Percentiles rank a stretch among this genome's conserved stretches.
Evolutionary conservation across 2,113 vertebrate species (phyloP).

Genomic region (Odobenus rosmarus): DNA sequence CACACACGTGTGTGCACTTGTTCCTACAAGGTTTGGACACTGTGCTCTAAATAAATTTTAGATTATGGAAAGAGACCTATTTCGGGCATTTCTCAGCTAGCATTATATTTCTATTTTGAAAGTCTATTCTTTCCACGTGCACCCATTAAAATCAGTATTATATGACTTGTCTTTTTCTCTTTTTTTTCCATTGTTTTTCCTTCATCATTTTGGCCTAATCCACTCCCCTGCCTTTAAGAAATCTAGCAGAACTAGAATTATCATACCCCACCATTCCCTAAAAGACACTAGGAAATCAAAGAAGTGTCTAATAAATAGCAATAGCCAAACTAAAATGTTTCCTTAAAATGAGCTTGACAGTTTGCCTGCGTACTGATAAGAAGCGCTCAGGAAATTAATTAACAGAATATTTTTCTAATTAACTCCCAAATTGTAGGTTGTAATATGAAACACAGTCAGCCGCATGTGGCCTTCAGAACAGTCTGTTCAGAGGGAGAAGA

Average conservation of each 20-base stretch:
- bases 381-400: conserved; percentile 70
- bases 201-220: not conserved
- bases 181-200: not conserved
- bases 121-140: not conserved
- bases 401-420: conserved; percentile 64
- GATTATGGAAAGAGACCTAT: not conserved
- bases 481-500: not conserved
- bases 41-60: not conserved
- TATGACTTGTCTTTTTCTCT: not conserved
- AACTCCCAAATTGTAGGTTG: conserved; percentile 40
- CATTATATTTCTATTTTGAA: not conserved
- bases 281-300: conserved; percentile 59
- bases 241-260: not conserved
- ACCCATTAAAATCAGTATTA: not conserved
- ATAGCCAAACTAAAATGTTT: conserved; percentile 25
- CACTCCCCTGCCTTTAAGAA: conserved; percentile 10
- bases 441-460: not conserved
- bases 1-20: accelerated
- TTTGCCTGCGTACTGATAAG: conserved; percentile 60
- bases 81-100: not conserved
- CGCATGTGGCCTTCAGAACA: not conserved
- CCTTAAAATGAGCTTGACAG: conserved; percentile 47
- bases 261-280: not conserved
- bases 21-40: not conserved
- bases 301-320: conserved; percentile 59